phyloP scores from a whole-genome alignment of 1,140 invertebrate species.

The Leptoteleia sp. region DNA sequence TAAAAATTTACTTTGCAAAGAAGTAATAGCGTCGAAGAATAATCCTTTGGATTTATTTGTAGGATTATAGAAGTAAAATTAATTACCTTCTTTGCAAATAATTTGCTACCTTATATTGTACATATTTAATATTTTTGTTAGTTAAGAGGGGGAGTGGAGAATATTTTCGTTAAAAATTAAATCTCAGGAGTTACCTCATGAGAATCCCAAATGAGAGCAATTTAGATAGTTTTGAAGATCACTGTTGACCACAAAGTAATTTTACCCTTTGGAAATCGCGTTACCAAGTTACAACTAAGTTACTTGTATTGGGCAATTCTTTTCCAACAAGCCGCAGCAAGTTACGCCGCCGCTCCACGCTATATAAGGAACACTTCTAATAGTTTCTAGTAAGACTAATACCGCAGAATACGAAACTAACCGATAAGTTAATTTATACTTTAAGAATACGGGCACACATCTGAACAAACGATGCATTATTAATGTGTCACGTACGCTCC shows the following conservation, averaged over 20 bases:
- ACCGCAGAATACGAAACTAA: constrained; percentile 49
- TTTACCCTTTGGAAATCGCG: constrained; percentile 41
- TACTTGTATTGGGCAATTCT: constrained; percentile 43
- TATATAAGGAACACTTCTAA: constrained; percentile 49
- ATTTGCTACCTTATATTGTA: too few species aligned
- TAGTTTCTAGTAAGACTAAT: constrained; percentile 50
- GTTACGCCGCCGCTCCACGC: constrained; percentile 18
- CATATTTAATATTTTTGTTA: too few species aligned
- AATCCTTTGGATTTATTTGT: too few species aligned
- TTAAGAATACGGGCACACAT: constrained; percentile 28
- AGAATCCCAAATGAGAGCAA: constrained; percentile 18
- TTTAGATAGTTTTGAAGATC: constrained; percentile 51
- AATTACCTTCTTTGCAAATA: too few species aligned
- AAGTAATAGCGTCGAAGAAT: too few species aligned
- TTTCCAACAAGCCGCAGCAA: constrained; percentile 47
- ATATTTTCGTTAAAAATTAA: too few species aligned
- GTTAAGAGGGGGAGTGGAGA: too few species aligned
- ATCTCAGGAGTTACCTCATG: neutral
- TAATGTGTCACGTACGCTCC: neutral
- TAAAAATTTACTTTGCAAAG: too few species aligned
- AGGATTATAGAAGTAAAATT: too few species aligned
- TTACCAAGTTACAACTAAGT: constrained; percentile 56
- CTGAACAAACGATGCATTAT: constrained; percentile 3
- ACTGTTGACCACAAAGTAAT: constrained; percentile 52
- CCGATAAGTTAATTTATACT: constrained; percentile 49